Evolutionary conservation across 2,888 invertebrate species (phyloP), one percentile per base, ranked within the genome.

Genomic region (Operophtera brumata): DNA sequence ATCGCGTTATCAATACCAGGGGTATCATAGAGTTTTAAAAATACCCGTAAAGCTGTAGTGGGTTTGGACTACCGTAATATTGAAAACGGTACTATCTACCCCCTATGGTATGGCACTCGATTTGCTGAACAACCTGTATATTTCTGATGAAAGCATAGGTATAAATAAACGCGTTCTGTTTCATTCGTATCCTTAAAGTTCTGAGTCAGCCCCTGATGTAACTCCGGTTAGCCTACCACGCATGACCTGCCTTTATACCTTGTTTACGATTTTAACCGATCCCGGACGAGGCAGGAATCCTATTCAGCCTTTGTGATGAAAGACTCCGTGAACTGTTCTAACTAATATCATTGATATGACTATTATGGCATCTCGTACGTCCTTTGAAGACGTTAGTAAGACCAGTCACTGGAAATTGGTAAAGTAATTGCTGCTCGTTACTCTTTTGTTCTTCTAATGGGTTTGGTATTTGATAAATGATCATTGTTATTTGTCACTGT

Each of bases 241-340:
- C 64, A 59, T 61, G 64, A 64, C 59, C 60, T 57, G 53, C 62
- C 58, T 60, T 62, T 55, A 59, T 59, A 55, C 54, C 57, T 59
- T 62, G 64, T 65, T 65, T 62, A 64, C 56, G 63, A 59, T 59
- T 63, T 61, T 54, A 62, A 62, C 62, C 58, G 46, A 59, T 52
- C 50, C 57, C 13, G 54, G 36, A 59, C 58, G 54, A 54, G 62
- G 42, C 41, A 32, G 56, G 57, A 46, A 47, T 53, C 53, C 48
- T 47, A 7, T 25, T n/a, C n/a, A n/a, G 47, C 47, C 49, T 61
- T 61, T 61, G 60, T 60, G 53, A 54, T 49, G 51, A 46, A 37
- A 36, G 41, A 45, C 25, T 40, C 56, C 57, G 32, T 60, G 51
- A 52, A 39, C 54, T 43, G 48, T 20, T 50, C 42, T 35, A 51